These are phyloP conservation scores for Phoxinus dragarum DNA, from an alignment of 2,797 vertebrate species.

Conservation along the genomic window DNA sequence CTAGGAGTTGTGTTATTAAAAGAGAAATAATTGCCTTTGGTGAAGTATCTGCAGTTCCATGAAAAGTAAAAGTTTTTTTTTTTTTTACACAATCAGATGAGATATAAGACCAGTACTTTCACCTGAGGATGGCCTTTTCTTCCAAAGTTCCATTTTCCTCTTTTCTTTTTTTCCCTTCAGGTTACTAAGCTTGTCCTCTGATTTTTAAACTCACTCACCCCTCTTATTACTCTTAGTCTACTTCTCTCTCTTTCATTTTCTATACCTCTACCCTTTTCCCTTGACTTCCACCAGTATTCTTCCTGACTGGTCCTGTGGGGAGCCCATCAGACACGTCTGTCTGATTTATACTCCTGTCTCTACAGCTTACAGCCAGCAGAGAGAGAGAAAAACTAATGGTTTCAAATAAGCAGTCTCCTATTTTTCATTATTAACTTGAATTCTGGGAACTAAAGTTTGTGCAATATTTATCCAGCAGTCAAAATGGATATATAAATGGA, in stretches of 20 bases:
- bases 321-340: constrained; percentile 4
- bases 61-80: neutral
- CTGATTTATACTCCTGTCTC: constrained; percentile 43
- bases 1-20: neutral
- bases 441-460: neutral
- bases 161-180: neutral
- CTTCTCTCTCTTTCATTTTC: constrained; percentile 62
- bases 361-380: constrained; percentile 18
- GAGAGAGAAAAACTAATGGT: neutral
- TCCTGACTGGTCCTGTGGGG: constrained; percentile 18
- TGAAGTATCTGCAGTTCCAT: neutral
- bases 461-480: neutral
- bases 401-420: constrained; percentile 1
- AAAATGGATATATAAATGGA: constrained; percentile 13
- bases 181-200: constrained; percentile 22
- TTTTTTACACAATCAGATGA: constrained; percentile 18
- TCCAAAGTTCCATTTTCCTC: neutral
- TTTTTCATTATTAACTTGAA: constrained; percentile 31
- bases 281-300: constrained; percentile 5
- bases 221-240: constrained; percentile 66
- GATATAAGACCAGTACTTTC: neutral
- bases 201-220: constrained; percentile 12
- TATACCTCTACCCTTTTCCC: neutral
- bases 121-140: neutral
- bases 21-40: neutral